Conservation (phyloP, 2,888 invertebrate species). For the Erpobdella octoculata region DNA sequence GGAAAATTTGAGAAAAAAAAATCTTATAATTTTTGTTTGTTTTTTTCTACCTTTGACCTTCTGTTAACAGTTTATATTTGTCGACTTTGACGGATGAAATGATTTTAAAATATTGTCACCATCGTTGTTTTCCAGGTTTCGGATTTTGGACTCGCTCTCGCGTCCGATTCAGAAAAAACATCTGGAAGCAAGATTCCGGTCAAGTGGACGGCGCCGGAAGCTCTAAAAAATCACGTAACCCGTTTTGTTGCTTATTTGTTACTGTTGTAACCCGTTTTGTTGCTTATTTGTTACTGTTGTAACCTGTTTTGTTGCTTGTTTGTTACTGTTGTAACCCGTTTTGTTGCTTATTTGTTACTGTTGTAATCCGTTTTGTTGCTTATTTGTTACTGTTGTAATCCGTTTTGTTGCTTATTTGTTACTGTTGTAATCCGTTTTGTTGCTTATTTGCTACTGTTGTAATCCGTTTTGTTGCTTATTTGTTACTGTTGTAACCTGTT, state of each 20-base stretch:
- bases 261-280: too few relatives aligned
- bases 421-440: too few relatives aligned
- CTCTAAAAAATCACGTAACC: constrained; percentile 57
- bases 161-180: background rate
- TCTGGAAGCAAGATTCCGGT: constrained; percentile 71
- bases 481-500: too few relatives aligned
- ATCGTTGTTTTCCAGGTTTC: constrained; percentile 3
- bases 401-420: too few relatives aligned
- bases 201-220: constrained; percentile 96
- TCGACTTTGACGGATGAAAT: background rate
- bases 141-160: constrained; percentile 22
- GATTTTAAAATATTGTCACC: background rate
- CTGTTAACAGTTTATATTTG: background rate
- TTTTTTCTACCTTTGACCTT: background rate
- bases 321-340: background rate
- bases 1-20: too few relatives aligned
- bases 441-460: too few relatives aligned
- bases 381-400: too few relatives aligned
- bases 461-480: too few relatives aligned
- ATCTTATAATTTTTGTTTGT: too few relatives aligned
- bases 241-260: background rate
- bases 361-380: too few relatives aligned
- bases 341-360: background rate
- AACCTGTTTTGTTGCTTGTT: too few relatives aligned
- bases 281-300: too few relatives aligned